Base-by-base conservation (phyloP, 1,140 invertebrate species). In the Brachionus manjavacas region DNA sequence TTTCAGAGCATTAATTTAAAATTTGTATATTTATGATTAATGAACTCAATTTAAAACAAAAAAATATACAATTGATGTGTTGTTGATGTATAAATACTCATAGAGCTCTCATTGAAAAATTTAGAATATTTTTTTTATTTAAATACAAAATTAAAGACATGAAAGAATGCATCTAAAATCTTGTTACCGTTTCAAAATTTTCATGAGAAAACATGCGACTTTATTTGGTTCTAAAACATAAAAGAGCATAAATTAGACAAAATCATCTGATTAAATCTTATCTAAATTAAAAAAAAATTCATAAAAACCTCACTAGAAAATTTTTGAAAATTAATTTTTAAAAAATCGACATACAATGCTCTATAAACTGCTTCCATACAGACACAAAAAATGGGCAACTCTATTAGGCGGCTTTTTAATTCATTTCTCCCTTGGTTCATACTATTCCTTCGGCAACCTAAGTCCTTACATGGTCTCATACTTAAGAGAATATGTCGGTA, bases 391-490 rank as follows among this genome's bases (percentile, higher is more conserved):
- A 80, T 80, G 76, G 76, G 16, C 41, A 39, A 83, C 80, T 35
- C 3, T 83, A 66, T 3, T 83, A 20, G 80, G 80, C 35, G 80
- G 80, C n/a, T 28, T 83, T 9, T 31, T 83, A 8, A 83, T 83
- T 43, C 80, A 83, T 46, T 70, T 83, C 9, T 23, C 80, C 4
- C 46, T 83, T 11, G 80, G 80, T 20, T 46, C 55, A 20, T 70
- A 31, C n/a, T 83, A 83, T 46, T 41, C 52, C 25, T 66, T 83
- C 12, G 80, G 80, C 3, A 90, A 90, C 79, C 86, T 91, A 85
- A 89, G 86, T 66, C 89, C 90, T 6, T 91, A 91, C 85, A 86
- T 91, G 84, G 89, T 87, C 9, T 91, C 90, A 0, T 91, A 90
- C 85, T 85, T 91, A 41, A 86, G 88, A 43, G 41, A 78, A 35